Conservation (phyloP, 2,888 invertebrate genomes). For the Stenoptilia bipunctidactyla region DNA sequence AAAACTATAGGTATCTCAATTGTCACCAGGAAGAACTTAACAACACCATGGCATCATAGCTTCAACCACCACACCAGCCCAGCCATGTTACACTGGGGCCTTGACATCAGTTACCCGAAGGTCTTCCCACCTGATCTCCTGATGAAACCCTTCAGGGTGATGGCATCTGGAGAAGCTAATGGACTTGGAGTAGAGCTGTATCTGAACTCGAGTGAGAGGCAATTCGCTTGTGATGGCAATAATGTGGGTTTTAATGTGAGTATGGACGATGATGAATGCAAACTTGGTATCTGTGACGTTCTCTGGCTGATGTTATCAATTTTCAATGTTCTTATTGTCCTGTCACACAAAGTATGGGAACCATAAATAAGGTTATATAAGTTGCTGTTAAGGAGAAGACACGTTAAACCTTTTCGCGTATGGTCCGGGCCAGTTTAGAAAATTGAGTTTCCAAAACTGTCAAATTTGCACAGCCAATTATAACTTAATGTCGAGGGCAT, state of each 20-base stretch:
- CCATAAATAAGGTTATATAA: too few species aligned
- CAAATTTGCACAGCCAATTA: too few species aligned
- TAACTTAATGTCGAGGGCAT: too few species aligned
- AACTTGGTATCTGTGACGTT: too few species aligned
- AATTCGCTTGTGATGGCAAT: slow-evolving; percentile 51
- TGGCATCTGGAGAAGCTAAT: slow-evolving; percentile 51
- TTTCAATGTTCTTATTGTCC: too few species aligned
- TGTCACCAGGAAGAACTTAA: slow-evolving; percentile 39
- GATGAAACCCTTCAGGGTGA: slow-evolving; percentile 41
- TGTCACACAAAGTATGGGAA: too few species aligned
- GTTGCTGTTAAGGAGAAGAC: too few species aligned
- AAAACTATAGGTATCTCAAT: not conserved
- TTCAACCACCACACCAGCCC: slow-evolving; percentile 27
- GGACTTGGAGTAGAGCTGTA: slow-evolving; percentile 53
- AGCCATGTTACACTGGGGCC: slow-evolving; percentile 34
- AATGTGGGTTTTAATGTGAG: slow-evolving; percentile 57
- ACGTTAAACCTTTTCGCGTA: too few species aligned
- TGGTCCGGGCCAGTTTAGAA: too few species aligned
- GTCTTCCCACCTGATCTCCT: slow-evolving; percentile 38
- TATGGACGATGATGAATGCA: too few species aligned
- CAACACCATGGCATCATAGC: slow-evolving; percentile 40
- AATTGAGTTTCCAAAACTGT: too few species aligned
- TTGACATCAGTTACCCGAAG: slow-evolving; percentile 50
- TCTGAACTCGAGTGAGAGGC: slow-evolving; percentile 51
- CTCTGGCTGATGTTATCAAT: too few species aligned